Evolutionary conservation across 2,113 vertebrate species (phyloP).

Genomic region (Athene noctua): DNA sequence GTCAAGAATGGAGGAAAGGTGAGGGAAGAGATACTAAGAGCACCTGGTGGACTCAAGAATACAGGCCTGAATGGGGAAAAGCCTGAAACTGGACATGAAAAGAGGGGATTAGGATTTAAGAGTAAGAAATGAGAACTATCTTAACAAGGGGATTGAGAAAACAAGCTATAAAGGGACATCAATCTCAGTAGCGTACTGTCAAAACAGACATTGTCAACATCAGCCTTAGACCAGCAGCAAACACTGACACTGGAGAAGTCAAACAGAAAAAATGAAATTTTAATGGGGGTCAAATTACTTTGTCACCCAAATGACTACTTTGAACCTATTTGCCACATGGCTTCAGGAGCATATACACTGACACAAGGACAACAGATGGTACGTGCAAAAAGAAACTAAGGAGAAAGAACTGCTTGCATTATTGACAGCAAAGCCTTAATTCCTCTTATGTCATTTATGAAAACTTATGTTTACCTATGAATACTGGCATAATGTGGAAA

Average conservation of each 20-base stretch:
- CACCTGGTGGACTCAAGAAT: background rate
- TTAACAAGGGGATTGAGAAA: background rate
- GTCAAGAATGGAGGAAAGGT: background rate
- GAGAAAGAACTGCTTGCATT: background rate
- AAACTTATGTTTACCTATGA: background rate
- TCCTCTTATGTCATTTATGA: background rate
- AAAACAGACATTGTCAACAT: background rate
- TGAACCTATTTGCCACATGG: rapidly evolving
- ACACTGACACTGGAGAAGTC: background rate
- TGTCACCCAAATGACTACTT: background rate
- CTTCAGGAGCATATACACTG: background rate
- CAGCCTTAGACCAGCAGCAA: background rate
- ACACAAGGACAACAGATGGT: background rate
- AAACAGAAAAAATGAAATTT: background rate
- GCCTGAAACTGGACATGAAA: background rate
- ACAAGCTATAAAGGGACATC: background rate
- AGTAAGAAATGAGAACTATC: background rate
- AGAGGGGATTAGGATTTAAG: background rate
- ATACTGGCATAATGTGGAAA: background rate
- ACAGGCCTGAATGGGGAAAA: background rate
- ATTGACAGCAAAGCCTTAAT: background rate
- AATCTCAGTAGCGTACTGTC: background rate
- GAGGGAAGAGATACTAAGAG: background rate
- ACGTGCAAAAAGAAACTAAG: rapidly evolving
- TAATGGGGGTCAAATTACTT: background rate